Percentiles rank a stretch among this genome's conserved stretches.
These are phyloP conservation scores for Sesamia nonagrioides DNA, from an alignment of 1,140 invertebrate genomes.

Conservation along the genomic window DNA sequence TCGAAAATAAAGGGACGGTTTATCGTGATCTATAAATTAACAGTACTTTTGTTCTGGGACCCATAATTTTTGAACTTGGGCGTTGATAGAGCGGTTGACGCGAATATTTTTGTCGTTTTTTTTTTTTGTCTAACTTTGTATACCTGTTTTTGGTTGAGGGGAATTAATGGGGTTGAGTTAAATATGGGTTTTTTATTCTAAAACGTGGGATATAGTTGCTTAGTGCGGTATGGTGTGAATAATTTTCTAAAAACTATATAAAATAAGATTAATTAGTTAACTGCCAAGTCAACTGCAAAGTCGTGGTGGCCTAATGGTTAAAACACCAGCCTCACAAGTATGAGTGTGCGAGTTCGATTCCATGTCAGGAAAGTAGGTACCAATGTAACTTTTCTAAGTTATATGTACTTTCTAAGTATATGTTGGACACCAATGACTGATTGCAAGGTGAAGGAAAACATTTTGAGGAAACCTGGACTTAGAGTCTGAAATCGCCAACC, in stretches of 20 bases:
- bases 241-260: neutral
- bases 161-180: conserved; percentile 13
- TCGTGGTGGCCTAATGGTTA: no score
- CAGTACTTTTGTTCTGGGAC: conserved; percentile 18
- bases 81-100: conserved; percentile 16
- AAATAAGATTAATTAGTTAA: neutral
- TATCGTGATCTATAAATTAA: conserved; percentile 43
- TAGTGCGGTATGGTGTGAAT: conserved; percentile 10
- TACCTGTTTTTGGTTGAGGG: conserved; percentile 25
- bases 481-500: no score
- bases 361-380: no score
- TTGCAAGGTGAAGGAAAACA: no score
- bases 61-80: conserved; percentile 14
- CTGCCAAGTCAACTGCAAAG: no score
- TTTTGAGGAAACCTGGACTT: no score
- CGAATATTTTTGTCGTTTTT: conserved; percentile 24
- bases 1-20: neutral
- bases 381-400: no score
- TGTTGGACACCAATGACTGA: no score
- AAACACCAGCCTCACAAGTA: no score
- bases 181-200: conserved; percentile 32
- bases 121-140: neutral
- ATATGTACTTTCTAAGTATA: no score
- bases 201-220: conserved; percentile 24
- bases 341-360: no score